Evolutionary conservation across 2,797 vertebrate species (phyloP).

Genomic region (Psittacula echo): DNA sequence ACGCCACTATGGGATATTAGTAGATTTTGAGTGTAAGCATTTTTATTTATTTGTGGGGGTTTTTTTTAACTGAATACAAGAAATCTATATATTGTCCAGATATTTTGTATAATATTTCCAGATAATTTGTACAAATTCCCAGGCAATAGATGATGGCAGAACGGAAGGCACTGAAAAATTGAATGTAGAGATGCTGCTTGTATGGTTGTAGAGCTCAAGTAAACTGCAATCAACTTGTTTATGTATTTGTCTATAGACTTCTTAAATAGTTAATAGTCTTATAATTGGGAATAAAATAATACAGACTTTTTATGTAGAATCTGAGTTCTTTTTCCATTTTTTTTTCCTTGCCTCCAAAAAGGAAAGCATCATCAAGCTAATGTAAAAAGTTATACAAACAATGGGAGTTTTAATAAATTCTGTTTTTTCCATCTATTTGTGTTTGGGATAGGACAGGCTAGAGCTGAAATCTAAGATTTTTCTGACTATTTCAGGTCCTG

Average conservation of each 20-base stretch:
- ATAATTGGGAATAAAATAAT: neutral
- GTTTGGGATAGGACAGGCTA: neutral
- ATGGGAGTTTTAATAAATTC: neutral
- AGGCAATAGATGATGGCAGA: neutral
- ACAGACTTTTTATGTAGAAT: neutral
- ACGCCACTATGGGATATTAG: neutral
- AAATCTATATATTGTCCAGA: neutral
- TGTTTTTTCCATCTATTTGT: neutral
- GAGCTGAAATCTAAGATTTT: neutral
- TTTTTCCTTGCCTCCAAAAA: neutral
- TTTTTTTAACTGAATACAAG: neutral
- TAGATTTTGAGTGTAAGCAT: neutral
- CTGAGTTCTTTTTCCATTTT: neutral
- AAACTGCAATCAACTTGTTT: neutral
- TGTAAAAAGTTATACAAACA: neutral
- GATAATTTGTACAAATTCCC: neutral
- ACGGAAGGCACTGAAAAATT: neutral
- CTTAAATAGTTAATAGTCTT: neutral
- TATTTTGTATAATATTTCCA: neutral
- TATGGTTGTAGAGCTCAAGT: neutral
- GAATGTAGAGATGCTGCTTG: rapidly evolving
- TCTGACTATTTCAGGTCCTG: neutral
- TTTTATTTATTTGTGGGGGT: neutral
- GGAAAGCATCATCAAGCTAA: neutral
- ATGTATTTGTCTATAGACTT: neutral